Evolutionary conservation across 2,888 invertebrate species (phyloP), one percentile per base, ranked within the genome.

Genomic region (Drosophila anomalata): DNA sequence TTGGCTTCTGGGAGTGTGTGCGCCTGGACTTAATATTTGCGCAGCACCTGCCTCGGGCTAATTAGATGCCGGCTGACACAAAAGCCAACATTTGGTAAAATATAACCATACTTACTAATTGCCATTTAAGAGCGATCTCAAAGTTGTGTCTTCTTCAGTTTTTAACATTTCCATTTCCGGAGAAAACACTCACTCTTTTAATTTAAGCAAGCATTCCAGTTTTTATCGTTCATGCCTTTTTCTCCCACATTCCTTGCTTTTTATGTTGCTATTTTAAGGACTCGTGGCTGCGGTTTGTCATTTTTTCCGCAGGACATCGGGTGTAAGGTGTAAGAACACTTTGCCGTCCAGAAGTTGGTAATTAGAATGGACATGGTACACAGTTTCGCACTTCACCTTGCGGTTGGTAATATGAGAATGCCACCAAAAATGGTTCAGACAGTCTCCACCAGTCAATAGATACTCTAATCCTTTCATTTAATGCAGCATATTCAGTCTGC

Each of bases 31-130:
- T 12, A 17, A 57, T 48, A 66, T 66, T 70, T 58, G 59, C 66
- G 41, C 48, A 70, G 39, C 58, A 70, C 48, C 66, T 76, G 20
- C 85, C 50, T 29, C 42, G 36, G 33, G 52, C 70, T 80, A 87
- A 87, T 80, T 80, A 87, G 76, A 76, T 66, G 44, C 65, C 85
- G 75, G 68, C 54, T 57, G 52, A 67, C 63, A 41, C 11, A n/a
- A 20, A 17, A 42, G 4, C 41, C 41, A 11, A 4, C 20, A 9
- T 9, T 20, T 20, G 17, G n/a, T 20, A 8, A 42, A 42, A 20
- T 17, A 20, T 3, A 42, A 42, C 17, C 14, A 42, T 42, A 17
- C 17, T 42, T 4, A 42, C 17, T 42, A 42, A 42, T 42, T 42
- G 20, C 41, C n/a, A 42, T 42, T 42, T 42, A 42, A 42, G 7